Conservation (phyloP, 2,113 vertebrate species). For the Bagarius yarrelli region DNA sequence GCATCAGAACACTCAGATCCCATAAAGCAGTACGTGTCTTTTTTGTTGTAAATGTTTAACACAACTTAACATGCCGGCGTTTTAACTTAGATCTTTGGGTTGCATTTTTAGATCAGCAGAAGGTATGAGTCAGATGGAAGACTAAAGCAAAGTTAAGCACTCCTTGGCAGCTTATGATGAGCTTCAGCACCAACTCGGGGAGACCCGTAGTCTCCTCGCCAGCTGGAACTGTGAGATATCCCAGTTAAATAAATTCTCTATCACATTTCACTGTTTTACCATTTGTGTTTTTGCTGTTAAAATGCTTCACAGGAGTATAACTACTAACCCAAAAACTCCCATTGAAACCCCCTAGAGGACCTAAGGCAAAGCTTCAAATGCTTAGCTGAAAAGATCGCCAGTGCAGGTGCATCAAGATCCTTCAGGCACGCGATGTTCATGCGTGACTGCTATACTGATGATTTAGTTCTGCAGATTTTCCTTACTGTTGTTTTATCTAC, state of each 20-base stretch:
- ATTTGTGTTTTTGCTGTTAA: neutral
- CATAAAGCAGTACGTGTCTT: conserved; percentile 56
- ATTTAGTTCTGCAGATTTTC: neutral
- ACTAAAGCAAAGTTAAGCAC: conserved; percentile 56
- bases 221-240: conserved; percentile 65
- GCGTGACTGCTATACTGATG: neutral
- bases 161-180: conserved; percentile 51
- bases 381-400: conserved; percentile 58
- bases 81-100: neutral
- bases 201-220: conserved; percentile 63
- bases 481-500: neutral
- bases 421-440: neutral
- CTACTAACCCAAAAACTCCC: conserved; percentile 65
- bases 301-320: conserved; percentile 67
- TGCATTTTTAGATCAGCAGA: conserved; percentile 56
- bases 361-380: conserved; percentile 56
- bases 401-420: conserved; percentile 56
- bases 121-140: conserved; percentile 58
- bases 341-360: conserved; percentile 62
- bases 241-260: too few species aligned
- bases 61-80: neutral
- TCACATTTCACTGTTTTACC: neutral
- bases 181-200: conserved; percentile 64
- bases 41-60: neutral
- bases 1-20: conserved; percentile 52